Evolutionary conservation across 2,888 invertebrate species (phyloP).

Genomic region (Aspidapion aeneum): DNA sequence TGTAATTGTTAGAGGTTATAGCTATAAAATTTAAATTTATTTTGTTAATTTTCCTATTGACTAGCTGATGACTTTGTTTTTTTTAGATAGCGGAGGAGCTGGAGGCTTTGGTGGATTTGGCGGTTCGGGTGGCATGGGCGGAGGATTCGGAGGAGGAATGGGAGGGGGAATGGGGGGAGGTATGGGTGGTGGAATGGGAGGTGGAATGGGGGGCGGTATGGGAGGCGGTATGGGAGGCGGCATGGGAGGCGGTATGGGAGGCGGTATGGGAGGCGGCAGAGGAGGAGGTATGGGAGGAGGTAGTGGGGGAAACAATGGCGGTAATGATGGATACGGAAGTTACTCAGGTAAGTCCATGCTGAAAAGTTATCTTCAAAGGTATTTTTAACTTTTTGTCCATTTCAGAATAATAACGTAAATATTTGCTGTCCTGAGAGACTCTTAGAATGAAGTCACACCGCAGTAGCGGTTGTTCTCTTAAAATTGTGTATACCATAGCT

Average conservation of each 20-base stretch:
- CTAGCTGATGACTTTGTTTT: too few relatives aligned
- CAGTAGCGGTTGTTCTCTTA: too few relatives aligned
- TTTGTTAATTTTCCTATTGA: too few relatives aligned
- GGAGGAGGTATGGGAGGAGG: background rate
- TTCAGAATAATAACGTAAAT: too few relatives aligned
- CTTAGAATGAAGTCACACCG: too few relatives aligned
- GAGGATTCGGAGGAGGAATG: background rate
- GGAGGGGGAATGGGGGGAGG: slow-evolving; percentile 4
- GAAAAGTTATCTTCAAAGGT: too few relatives aligned
- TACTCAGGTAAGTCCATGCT: background rate
- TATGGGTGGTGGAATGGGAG: background rate
- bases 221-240: slow-evolving; percentile 5
- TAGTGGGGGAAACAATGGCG: background rate
- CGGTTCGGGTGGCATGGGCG: background rate
- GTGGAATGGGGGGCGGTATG: background rate
- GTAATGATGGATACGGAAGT: background rate
- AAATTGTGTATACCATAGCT: too few relatives aligned
- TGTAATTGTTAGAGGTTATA: too few relatives aligned
- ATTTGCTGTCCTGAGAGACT: too few relatives aligned
- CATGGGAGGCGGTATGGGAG: background rate
- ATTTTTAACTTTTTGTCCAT: too few relatives aligned
- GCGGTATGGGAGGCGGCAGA: background rate
- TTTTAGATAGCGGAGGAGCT: background rate
- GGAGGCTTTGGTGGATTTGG: background rate
- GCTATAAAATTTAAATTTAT: too few relatives aligned